Conservation (phyloP, 2,113 vertebrate genomes). For the Anarrhichthys ocellatus region DNA sequence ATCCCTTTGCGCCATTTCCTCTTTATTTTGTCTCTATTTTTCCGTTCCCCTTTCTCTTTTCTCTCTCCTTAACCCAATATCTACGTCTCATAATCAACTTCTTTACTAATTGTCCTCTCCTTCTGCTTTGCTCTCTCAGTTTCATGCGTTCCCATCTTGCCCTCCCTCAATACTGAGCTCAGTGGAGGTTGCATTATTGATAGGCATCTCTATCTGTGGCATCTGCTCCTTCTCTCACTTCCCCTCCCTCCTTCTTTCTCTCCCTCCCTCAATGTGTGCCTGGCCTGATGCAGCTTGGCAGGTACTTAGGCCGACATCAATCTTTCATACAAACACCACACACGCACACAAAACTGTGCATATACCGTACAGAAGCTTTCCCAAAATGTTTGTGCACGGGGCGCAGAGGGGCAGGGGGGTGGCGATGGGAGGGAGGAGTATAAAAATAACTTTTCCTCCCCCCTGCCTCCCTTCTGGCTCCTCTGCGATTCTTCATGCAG, state of each 20-base stretch:
- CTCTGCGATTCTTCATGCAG: conserved; percentile 42
- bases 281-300: conserved; percentile 74
- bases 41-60: neutral
- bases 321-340: conserved; percentile 72
- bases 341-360: conserved; percentile 24
- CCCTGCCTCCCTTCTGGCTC: conserved; percentile 24
- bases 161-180: conserved; percentile 55
- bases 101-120: conserved; percentile 26
- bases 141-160: conserved; percentile 29
- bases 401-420: conserved; percentile 37
- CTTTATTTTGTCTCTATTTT: neutral
- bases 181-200: conserved; percentile 85
- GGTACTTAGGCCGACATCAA: conserved; percentile 79
- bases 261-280: conserved; percentile 48
- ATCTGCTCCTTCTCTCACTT: conserved; percentile 74
- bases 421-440: conserved; percentile 36
- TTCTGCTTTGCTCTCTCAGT: neutral
- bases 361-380: conserved; percentile 46
- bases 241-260: conserved; percentile 15
- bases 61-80: conserved; percentile 1
- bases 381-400: conserved; percentile 68
- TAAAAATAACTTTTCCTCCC: conserved; percentile 72
- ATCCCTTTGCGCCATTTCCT: neutral
- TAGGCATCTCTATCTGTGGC: conserved; percentile 80
- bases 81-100: conserved; percentile 30